phyloP scores from a whole-genome alignment of 2,888 invertebrate species.

The Patella pellucida region DNA sequence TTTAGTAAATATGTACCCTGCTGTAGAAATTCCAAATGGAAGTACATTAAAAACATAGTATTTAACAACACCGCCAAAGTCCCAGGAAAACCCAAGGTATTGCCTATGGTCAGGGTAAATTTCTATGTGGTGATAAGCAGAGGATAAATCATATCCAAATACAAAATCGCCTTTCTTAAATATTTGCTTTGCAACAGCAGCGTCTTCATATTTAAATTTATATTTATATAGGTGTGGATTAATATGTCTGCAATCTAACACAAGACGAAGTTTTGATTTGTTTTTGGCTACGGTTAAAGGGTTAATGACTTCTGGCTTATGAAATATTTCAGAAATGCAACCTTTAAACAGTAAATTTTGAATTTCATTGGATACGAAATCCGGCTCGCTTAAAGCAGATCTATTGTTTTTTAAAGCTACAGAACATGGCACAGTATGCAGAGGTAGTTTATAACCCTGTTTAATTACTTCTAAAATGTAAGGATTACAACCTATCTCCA shows the following conservation, averaged over 20 bases:
- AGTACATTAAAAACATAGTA: background rate
- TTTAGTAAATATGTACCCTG: background rate
- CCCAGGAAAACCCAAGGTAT: background rate
- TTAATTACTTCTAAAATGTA: background rate
- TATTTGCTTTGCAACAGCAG: background rate
- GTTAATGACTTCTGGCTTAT: background rate
- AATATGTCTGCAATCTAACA: conserved; percentile 6
- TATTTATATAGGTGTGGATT: background rate
- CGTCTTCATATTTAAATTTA: conserved; percentile 1
- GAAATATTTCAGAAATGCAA: background rate
- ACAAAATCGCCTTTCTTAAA: background rate
- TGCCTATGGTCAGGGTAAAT: background rate
- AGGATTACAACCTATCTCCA: too few relatives aligned
- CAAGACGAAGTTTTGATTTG: background rate
- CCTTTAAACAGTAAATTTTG: background rate
- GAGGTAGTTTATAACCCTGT: background rate
- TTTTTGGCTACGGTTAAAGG: background rate
- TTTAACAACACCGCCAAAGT: background rate
- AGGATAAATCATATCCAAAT: background rate
- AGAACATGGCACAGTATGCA: background rate
- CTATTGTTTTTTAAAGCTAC: background rate
- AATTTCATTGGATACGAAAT: background rate
- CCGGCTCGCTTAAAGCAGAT: background rate
- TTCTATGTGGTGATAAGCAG: conserved; percentile 8
- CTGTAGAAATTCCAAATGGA: background rate